Conservation (phyloP, 2,888 invertebrate species). For the Cantharis nigra region DNA sequence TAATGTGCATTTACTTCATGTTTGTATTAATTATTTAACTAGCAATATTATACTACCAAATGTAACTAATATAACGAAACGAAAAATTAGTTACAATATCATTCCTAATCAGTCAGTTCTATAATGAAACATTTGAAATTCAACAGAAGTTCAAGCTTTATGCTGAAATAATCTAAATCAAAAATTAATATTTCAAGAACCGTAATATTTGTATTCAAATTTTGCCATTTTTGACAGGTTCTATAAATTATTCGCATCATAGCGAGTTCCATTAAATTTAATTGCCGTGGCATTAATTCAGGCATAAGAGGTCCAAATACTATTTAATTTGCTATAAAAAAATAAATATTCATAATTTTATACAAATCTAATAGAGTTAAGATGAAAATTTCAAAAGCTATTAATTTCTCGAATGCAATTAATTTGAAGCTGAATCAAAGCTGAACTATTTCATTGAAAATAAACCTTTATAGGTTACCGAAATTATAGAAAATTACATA, state of each 20-base stretch:
- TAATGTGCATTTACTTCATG: not conserved
- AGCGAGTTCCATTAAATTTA: conserved; percentile 34
- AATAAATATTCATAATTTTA: not conserved
- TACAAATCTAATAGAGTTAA: not conserved
- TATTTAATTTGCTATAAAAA: not conserved
- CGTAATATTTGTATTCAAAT: conserved; percentile 29
- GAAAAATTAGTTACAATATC: not conserved
- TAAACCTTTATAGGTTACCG: not conserved
- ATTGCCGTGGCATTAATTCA: conserved; percentile 32
- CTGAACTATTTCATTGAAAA: not conserved
- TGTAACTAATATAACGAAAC: not conserved
- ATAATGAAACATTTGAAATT: conserved; percentile 5
- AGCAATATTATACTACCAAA: not conserved
- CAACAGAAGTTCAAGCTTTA: conserved; percentile 8
- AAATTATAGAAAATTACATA: not conserved
- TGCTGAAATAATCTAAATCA: conserved; percentile 16
- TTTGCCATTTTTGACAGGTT: conserved; percentile 22
- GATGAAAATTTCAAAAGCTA: not conserved
- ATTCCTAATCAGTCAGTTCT: not conserved
- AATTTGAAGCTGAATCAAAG: not conserved
- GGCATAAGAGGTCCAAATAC: conserved; percentile 12
- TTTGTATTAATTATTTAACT: not conserved
- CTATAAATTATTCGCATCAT: conserved; percentile 22
- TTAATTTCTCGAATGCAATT: not conserved
- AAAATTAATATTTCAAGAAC: conserved; percentile 19